Percentiles rank a stretch among this genome's conserved stretches.
Evolutionary conservation across 2,888 invertebrate genomes (phyloP).

Genomic region (Sepiola atlantica): DNA sequence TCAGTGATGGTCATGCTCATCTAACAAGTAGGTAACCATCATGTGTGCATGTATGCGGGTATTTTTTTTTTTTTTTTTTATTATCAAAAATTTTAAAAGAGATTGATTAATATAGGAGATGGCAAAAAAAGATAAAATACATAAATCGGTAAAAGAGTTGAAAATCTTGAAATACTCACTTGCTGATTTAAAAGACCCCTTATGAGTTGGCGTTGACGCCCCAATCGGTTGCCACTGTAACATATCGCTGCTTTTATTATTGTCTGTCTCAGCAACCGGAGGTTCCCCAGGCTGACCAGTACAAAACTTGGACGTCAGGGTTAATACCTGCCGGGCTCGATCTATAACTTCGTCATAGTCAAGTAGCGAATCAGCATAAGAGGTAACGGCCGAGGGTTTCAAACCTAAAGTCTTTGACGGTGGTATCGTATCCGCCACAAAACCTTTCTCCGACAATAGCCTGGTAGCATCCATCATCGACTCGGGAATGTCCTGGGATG

Average conservation of each 20-base stretch:
- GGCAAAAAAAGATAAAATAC: not conserved
- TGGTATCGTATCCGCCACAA: too few relatives aligned
- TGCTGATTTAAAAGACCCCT: not conserved
- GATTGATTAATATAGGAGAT: not conserved
- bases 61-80: too few relatives aligned
- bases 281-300: not conserved
- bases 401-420: not conserved
- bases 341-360: conserved; percentile 38
- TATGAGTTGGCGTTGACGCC: conserved; percentile 39
- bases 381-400: not conserved
- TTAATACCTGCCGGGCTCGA: not conserved
- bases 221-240: conserved; percentile 43
- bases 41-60: too few relatives aligned
- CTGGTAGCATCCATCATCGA: not conserved
- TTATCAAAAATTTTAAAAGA: too few relatives aligned
- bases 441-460: not conserved
- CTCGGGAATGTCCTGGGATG: not conserved
- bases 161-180: not conserved
- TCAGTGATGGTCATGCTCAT: too few relatives aligned
- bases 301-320: not conserved
- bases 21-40: too few relatives aligned
- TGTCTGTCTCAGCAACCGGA: not conserved
- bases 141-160: not conserved
- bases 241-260: not conserved
- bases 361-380: not conserved